phyloP scores from a whole-genome alignment of 2,888 invertebrate genomes.

The Papilio protenor region DNA sequence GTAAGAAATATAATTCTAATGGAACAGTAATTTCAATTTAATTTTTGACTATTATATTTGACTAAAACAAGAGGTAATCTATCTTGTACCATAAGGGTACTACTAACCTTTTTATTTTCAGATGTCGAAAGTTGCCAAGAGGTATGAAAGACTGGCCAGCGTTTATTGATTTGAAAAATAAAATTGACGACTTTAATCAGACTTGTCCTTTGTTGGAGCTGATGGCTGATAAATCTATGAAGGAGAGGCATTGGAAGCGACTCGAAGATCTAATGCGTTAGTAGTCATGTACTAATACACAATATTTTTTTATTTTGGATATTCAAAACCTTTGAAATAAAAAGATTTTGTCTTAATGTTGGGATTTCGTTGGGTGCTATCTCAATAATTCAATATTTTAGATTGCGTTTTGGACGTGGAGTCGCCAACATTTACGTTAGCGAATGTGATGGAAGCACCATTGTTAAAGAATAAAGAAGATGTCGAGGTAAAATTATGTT shows the following conservation, averaged over 20 bases:
- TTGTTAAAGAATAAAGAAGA: constrained; percentile 92
- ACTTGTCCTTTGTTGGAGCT: constrained; percentile 93
- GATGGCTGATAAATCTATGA: constrained; percentile 95
- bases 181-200: constrained; percentile 96
- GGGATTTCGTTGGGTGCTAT: background rate
- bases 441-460: constrained; percentile 93
- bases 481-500: constrained; percentile 86
- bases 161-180: constrained; percentile 92
- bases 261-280: constrained; percentile 76
- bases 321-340: background rate
- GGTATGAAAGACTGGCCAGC: constrained; percentile 96
- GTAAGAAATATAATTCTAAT: constrained; percentile 63
- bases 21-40: constrained; percentile 12
- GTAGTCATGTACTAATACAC: constrained; percentile 50
- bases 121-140: constrained; percentile 92
- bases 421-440: constrained; percentile 90
- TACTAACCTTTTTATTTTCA: constrained; percentile 54
- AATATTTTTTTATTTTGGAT: constrained; percentile 43
- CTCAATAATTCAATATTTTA: constrained; percentile 50
- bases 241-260: constrained; percentile 90
- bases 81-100: background rate
- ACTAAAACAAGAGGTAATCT: no score
- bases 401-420: constrained; percentile 90
- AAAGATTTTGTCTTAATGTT: background rate
- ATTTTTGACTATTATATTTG: no score